Evolutionary conservation across 2,113 vertebrate genomes (phyloP), one percentile per base, ranked within the genome.

Genomic region (Piaya cayana): DNA sequence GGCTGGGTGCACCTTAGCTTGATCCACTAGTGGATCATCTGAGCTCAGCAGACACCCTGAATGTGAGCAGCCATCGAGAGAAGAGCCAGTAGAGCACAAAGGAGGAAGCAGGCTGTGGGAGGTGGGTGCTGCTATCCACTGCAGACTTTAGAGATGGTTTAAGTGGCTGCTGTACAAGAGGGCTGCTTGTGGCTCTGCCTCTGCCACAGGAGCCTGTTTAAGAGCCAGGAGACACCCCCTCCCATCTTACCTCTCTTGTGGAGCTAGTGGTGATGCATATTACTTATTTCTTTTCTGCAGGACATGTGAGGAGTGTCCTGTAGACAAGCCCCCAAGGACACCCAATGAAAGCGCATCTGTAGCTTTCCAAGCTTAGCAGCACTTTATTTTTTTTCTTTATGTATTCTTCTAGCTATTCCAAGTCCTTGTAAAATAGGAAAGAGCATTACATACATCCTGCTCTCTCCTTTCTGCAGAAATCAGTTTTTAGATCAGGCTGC

Each of bases 1-100:
- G 19, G 22, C 49, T 50, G 34, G 50, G 19, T 34, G 39, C 6
- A 42, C 27, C 60, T 32, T 0, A 0, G 29, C n/a, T 77, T 2
- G 3, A 4, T 23, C 39, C 69, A 23, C 13, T 5, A 69, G 43
- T 42, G 45, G 50, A 30, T 64, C 12, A 8, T 58, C 45, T 67
- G 47, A 71, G 49, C 42, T 50, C 71, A 53, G 71, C 42, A 86
- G 36, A 8, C 16, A n/a, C 17, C n/a, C 9, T 56, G n/a, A 21
- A 58, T 7, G 30, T 43, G 26, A 62, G 36, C 23, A 47, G 5
- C 43, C 12, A 4, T 9, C 39, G 12, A 49, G 50, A 8, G 20
- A 43, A 25, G 21, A 80, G 42, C 25, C 34, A 55, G 70, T 2
- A 16, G 37, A 30, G 21, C 5, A 15, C n/a, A 7, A 12, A 22